These are phyloP conservation scores for Fragum sueziense DNA, from an alignment of 2,888 invertebrate genomes.

Conservation along the genomic window DNA sequence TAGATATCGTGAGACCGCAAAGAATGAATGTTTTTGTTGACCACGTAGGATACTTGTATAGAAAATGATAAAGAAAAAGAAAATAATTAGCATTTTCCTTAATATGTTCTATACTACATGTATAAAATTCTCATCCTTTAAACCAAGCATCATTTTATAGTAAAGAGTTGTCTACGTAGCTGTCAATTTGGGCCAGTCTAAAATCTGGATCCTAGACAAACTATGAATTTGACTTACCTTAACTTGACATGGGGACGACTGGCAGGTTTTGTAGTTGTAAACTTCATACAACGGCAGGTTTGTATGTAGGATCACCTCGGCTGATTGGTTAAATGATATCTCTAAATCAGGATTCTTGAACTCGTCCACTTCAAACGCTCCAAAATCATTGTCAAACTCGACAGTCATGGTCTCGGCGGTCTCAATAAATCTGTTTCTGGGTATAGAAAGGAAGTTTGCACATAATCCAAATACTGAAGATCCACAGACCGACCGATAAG, in stretches of 20 bases:
- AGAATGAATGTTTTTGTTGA: no score
- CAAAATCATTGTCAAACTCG: constrained; percentile 43
- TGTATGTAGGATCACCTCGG: constrained; percentile 18
- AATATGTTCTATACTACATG: no score
- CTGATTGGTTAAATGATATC: constrained; percentile 19
- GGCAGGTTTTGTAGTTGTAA: constrained; percentile 39
- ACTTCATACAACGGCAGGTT: constrained; percentile 43
- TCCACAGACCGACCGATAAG: constrained; percentile 15
- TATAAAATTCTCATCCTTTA: no score
- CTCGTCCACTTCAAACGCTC: constrained; percentile 10
- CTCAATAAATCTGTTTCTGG: constrained; percentile 35
- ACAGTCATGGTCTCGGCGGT: constrained; percentile 17
- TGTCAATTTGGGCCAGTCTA: no score
- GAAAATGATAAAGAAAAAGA: no score
- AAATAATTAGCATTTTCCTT: no score
- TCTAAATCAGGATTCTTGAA: constrained; percentile 35
- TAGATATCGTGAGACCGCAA: no score
- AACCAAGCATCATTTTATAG: no score
- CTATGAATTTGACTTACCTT: not conserved
- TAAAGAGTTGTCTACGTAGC: no score
- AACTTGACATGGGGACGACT: not conserved
- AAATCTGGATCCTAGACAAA: not conserved
- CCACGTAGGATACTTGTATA: no score
- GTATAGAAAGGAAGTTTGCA: constrained; percentile 9
- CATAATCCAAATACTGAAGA: not conserved